Evolutionary conservation across 2,888 invertebrate species (phyloP).

Genomic region (Pasiphila rectangulata): DNA sequence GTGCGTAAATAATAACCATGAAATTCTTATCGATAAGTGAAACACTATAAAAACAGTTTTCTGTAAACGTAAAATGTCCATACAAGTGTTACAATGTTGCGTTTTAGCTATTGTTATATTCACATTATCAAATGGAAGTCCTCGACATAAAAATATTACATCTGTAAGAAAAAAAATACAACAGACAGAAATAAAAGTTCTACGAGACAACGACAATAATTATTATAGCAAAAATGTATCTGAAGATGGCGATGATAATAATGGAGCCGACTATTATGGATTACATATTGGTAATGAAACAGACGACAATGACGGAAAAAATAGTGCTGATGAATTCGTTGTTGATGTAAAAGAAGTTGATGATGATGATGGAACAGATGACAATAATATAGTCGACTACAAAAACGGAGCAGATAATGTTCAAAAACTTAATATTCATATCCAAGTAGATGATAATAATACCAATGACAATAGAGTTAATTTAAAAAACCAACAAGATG

Average conservation of each 20-base stretch:
- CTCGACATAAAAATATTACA: constrained; percentile 1
- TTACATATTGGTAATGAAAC: no score
- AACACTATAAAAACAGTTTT: constrained; percentile 12
- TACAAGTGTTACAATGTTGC: constrained; percentile 4
- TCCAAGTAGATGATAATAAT: background rate
- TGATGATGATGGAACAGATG: background rate
- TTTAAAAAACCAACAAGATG: no score
- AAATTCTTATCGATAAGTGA: no score
- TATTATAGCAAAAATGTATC: no score
- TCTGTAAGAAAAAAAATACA: background rate
- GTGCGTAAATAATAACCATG: no score
- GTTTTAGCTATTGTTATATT: constrained; percentile 10
- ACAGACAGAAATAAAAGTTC: background rate
- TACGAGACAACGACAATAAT: no score
- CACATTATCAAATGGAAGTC: constrained; percentile 2
- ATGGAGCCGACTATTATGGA: background rate
- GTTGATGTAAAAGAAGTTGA: constrained; percentile 8
- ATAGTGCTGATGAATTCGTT: background rate
- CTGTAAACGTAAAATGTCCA: constrained; percentile 9
- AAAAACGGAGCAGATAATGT: background rate
- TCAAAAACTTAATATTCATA: no score
- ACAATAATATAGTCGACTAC: background rate
- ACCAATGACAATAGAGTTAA: no score
- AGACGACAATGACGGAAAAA: no score
- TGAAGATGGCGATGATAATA: background rate